A percentile compares a stretch with the other conserved stretches of the same genome.
Evolutionary conservation across 2,888 invertebrate species (phyloP).

Genomic region (Melanotus villosus): DNA sequence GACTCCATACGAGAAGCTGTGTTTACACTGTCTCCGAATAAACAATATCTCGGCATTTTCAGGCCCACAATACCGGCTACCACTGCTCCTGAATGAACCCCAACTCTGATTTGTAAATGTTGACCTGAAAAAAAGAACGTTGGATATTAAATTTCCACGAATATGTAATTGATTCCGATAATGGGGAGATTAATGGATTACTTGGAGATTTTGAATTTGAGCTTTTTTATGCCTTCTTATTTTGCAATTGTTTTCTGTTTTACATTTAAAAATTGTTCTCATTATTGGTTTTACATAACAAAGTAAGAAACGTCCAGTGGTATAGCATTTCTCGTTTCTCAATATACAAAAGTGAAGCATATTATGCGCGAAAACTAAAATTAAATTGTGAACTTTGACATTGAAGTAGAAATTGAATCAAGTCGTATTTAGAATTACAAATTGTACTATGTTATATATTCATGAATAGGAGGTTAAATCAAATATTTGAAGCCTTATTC

Average conservation of each 20-base stretch:
- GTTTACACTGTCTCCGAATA: slow-evolving; percentile 93
- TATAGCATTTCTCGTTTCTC: too few relatives aligned
- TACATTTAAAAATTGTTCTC: too few relatives aligned
- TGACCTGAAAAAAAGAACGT: slow-evolving; percentile 74
- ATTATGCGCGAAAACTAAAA: too few relatives aligned
- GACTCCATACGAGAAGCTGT: slow-evolving; percentile 95
- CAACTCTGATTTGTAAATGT: slow-evolving; percentile 87
- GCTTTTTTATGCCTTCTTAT: too few relatives aligned
- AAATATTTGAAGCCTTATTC: background rate
- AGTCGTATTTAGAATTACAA: background rate
- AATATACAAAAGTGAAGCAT: too few relatives aligned
- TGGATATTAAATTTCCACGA: background rate
- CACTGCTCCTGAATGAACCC: slow-evolving; percentile 92
- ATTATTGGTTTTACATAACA: too few relatives aligned
- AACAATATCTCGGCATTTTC: slow-evolving; percentile 92
- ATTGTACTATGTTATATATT: background rate
- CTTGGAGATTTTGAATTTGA: too few relatives aligned
- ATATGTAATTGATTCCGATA: background rate
- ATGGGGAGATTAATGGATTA: too few relatives aligned
- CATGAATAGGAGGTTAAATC: background rate
- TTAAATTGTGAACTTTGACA: background rate
- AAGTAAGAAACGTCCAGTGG: too few relatives aligned
- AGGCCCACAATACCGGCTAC: slow-evolving; percentile 95
- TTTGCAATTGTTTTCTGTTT: too few relatives aligned
- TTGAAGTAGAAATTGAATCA: background rate